Conservation (phyloP, 2,888 invertebrate species). For the Pycnomerus fuliginosus region DNA sequence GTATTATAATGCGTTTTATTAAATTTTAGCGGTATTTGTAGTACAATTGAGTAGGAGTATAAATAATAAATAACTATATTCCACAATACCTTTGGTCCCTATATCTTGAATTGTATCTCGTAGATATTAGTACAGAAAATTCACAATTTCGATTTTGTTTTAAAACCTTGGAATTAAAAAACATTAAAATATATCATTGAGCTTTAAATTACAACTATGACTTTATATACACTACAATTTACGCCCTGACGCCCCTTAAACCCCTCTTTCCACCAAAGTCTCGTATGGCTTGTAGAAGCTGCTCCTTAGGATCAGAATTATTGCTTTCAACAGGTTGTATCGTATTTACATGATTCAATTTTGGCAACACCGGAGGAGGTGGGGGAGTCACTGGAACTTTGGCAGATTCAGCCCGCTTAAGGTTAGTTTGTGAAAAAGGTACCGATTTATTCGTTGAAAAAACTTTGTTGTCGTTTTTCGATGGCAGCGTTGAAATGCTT, state of each 20-base stretch:
- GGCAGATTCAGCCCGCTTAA: slow-evolving; percentile 54
- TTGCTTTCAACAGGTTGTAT: slow-evolving; percentile 28
- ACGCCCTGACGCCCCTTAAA: slow-evolving; percentile 42
- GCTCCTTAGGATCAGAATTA: slow-evolving; percentile 60
- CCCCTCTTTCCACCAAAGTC: slow-evolving; percentile 61
- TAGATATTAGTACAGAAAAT: slow-evolving; percentile 17
- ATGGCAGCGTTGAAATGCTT: slow-evolving; percentile 35
- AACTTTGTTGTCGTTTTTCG: slow-evolving; percentile 26
- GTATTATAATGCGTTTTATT: slow-evolving; percentile 11
- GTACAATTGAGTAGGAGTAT: slow-evolving; percentile 22
- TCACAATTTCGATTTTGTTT: slow-evolving; percentile 9
- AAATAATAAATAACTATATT: slow-evolving; percentile 49
- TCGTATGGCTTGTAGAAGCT: slow-evolving; percentile 69
- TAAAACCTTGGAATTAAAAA: slow-evolving; percentile 10
- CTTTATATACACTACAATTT: slow-evolving; percentile 29
- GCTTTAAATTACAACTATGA: slow-evolving; percentile 32
- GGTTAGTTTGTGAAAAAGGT: slow-evolving; percentile 53
- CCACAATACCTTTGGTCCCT: slow-evolving; percentile 53
- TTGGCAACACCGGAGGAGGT: slow-evolving; percentile 13
- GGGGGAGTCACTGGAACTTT: slow-evolving; percentile 27
- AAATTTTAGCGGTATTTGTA: slow-evolving; percentile 13
- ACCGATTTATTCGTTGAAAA: slow-evolving; percentile 38
- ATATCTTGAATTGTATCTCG: slow-evolving; percentile 29
- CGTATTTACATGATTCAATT: slow-evolving; percentile 1
- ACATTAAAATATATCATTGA: slow-evolving; percentile 26